Percentiles rank a stretch among this genome's conserved stretches.
Conservation (phyloP, 1,140 invertebrate species). For the Brachionus calyciflorus region DNA sequence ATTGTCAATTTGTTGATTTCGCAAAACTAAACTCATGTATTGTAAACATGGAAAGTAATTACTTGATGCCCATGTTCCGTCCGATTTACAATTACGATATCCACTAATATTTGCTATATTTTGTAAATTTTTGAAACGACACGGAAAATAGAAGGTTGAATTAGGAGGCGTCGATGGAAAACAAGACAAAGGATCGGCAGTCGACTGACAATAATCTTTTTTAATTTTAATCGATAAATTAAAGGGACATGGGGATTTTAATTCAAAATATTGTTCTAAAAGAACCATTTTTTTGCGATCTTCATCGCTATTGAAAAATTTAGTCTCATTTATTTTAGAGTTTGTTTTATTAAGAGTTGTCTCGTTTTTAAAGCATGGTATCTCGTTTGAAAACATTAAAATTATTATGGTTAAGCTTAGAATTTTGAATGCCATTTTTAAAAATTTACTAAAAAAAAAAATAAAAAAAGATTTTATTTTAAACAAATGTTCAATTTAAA, state of each 20-base stretch:
- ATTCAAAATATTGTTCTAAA: background rate
- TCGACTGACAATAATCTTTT: background rate
- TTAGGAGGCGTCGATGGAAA: slow-evolving; percentile 22
- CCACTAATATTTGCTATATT: background rate
- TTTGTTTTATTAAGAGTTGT: too few species aligned
- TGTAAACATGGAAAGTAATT: background rate
- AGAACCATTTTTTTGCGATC: background rate
- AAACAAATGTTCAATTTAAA: too few species aligned
- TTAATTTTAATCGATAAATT: background rate
- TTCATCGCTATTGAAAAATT: too few species aligned
- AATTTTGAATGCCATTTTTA: too few species aligned
- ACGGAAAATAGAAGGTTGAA: background rate
- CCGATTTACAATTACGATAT: background rate
- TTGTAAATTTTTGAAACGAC: background rate
- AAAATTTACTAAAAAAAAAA: too few species aligned
- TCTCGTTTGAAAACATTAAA: too few species aligned
- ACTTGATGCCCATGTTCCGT: slow-evolving; percentile 28
- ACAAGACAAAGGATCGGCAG: slow-evolving; percentile 15
- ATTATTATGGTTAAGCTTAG: too few species aligned
- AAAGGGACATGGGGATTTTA: background rate
- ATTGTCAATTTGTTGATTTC: background rate
- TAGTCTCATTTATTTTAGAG: too few species aligned
- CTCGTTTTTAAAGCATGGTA: too few species aligned
- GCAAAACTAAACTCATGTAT: background rate
- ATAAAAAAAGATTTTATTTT: too few species aligned